Base-by-base conservation (phyloP, 2,797 vertebrate species). In the Cetoscarus ocellatus region DNA sequence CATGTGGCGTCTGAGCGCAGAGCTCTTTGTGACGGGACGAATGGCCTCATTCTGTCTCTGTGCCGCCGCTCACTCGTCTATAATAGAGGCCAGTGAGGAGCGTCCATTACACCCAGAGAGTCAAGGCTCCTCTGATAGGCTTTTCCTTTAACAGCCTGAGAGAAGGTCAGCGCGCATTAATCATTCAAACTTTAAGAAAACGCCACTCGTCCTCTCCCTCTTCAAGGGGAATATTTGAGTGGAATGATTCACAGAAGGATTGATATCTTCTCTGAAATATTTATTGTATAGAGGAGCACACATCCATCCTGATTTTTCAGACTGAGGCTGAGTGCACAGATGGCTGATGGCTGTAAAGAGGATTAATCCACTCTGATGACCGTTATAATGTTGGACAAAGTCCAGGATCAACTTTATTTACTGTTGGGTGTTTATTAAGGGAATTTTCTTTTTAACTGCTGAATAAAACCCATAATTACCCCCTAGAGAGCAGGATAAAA, bases 31-130 rank as follows among this genome's bases (percentile, higher is more conserved):
- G 51, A 17, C 8, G 18, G 61, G 40, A 80, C 52, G 56, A 62
- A 69, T 90, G 87, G 63, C 86, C 90, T 89, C 82, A 85, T 91
- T 92, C 92, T 91, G 89, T 91, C 91, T 84, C 7, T 14, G 10
- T 53, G 63, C 58, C 10, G 3, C 43, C 72, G 80, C 47, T 82
- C 47, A n/a, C n/a, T n/a, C n/a, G n/a, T n/a, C n/a, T n/a, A n/a
- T 57, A 69, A 80, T 67, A 61, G 65, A 84, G 80, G 80, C 77
- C 80, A 79, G 57, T 72, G 73, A 85, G 62, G 69, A 73, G 66
- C 43, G 34, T 75, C 62, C 38, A 57, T 72, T 64, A 60, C 65
- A 50, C 42, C 56, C 8, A 18, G 57, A 56, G 59, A 67, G 73
- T 54, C 61, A 60, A 60, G 55, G 48, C 55, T 38, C 18, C 36